Conservation (phyloP, 2,797 vertebrate genomes). For the Rhinella marina region DNA sequence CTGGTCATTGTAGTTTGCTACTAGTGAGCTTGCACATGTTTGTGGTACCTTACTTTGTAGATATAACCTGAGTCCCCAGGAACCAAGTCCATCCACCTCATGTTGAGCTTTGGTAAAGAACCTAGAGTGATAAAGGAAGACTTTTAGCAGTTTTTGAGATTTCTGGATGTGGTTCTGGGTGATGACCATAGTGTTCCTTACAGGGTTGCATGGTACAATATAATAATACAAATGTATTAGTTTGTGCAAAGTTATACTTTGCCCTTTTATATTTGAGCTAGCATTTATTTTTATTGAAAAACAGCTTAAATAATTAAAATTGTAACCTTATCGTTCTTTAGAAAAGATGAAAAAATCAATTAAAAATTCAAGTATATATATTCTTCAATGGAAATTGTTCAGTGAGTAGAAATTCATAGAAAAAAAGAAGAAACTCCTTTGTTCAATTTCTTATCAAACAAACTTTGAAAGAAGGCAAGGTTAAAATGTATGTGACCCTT, state of each 20-base stretch:
- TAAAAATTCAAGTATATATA: constrained; percentile 9
- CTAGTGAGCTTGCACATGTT: no score
- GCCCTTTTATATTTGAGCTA: not conserved
- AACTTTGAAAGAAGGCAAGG: constrained; percentile 69
- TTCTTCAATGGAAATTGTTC: constrained; percentile 6
- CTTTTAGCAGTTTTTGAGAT: no score
- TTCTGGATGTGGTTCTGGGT: no score
- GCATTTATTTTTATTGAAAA: not conserved
- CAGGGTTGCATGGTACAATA: not conserved
- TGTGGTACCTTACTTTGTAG: no score
- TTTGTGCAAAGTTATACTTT: not conserved
- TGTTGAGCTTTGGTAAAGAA: no score
- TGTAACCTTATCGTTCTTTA: constrained; percentile 22
- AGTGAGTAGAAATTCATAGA: not conserved
- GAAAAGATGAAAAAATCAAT: constrained; percentile 35
- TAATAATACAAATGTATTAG: not conserved
- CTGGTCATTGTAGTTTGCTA: no score
- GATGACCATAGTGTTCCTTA: no score
- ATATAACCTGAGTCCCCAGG: no score
- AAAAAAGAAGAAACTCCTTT: constrained; percentile 62
- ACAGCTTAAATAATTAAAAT: constrained; percentile 36
- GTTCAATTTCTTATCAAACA: constrained; percentile 43
- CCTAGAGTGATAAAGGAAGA: no score
- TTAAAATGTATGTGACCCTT: constrained; percentile 51
- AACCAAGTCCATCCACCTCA: no score